Evolutionary conservation across 2,113 vertebrate genomes (phyloP).

Genomic region (Alligator mississippiensis): DNA sequence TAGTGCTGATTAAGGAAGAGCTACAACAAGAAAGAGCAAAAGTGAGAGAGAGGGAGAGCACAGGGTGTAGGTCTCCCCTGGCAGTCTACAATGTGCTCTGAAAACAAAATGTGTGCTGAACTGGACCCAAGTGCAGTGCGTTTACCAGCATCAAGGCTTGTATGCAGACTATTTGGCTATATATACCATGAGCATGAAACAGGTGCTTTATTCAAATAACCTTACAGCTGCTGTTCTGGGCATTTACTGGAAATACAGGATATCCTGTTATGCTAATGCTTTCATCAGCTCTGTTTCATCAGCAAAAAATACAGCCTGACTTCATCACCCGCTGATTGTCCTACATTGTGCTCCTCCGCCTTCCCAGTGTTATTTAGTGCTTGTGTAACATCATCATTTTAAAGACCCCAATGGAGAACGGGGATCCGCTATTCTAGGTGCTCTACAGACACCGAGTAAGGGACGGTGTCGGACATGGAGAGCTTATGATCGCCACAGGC

Average conservation of each 20-base stretch:
- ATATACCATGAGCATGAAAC: neutral
- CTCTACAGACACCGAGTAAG: neutral
- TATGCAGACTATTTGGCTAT: neutral
- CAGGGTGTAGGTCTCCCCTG: neutral
- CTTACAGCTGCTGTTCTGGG: too few species aligned
- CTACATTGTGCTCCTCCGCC: neutral
- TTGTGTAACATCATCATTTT: neutral
- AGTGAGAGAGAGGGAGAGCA: neutral
- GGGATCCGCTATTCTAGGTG: neutral
- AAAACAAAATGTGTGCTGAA: neutral
- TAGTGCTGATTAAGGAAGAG: neutral
- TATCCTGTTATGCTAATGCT: neutral
- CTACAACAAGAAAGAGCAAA: neutral
- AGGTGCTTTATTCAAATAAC: neutral
- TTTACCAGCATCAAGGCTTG: too few species aligned
- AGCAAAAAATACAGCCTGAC: neutral
- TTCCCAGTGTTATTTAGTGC: neutral
- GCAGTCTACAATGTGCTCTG: neutral
- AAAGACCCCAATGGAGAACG: neutral
- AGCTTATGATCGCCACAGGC: fast-evolving
- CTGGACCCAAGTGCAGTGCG: neutral
- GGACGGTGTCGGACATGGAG: neutral
- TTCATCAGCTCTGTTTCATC: neutral
- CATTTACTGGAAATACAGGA: neutral
- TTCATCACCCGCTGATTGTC: neutral